Conservation (phyloP, 2,113 vertebrate genomes). For the Choloepus hoffmanni region DNA sequence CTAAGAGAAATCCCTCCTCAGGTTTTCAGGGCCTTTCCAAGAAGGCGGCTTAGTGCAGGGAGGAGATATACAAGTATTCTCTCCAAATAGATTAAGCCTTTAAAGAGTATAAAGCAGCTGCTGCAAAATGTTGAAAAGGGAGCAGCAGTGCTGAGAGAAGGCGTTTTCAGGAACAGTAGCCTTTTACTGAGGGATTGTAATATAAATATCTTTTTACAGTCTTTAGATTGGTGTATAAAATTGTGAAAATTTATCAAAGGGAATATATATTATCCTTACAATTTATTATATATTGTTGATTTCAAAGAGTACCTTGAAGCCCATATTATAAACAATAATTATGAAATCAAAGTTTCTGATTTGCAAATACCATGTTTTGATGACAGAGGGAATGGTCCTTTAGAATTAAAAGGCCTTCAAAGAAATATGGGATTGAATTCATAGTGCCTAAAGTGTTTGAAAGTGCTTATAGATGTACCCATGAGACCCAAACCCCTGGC, state of each 20-base stretch:
- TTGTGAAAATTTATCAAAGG: neutral
- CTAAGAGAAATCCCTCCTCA: neutral
- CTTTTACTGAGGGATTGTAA: neutral
- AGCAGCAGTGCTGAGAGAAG: neutral
- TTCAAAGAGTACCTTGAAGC: neutral
- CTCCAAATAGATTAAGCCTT: neutral
- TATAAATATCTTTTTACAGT: neutral
- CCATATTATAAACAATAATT: neutral
- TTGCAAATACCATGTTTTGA: neutral
- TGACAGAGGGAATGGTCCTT: neutral
- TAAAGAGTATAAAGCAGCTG: neutral
- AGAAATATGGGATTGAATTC: neutral
- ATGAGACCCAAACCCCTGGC: rapidly evolving
- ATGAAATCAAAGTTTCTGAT: neutral
- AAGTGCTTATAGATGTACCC: neutral
- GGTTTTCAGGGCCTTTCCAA: neutral
- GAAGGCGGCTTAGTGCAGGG: neutral
- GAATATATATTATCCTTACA: neutral
- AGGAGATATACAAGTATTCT: neutral
- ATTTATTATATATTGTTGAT: neutral
- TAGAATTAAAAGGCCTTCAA: neutral
- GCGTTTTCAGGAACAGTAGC: neutral
- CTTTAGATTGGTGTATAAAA: neutral
- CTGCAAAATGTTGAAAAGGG: neutral
- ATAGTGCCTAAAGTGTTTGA: neutral